Conservation (phyloP, 2,797 vertebrate genomes). For the Tangara arthus region DNA sequence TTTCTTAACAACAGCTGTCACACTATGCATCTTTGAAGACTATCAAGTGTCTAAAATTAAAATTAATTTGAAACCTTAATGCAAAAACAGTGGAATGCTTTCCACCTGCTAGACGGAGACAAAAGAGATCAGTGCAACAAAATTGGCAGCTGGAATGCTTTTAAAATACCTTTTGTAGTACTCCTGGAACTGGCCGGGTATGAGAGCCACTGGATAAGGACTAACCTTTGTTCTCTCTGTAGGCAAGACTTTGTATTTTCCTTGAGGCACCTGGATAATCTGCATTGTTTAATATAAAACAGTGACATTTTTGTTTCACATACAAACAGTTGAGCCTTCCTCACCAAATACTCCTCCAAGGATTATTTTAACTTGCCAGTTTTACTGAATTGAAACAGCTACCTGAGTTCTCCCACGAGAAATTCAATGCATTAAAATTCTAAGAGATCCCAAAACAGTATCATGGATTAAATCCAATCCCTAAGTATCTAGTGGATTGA, state of each 20-base stretch:
- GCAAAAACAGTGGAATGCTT: background rate
- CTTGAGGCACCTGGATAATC: constrained; percentile 98
- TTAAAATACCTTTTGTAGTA: constrained; percentile 94
- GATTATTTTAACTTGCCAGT: background rate
- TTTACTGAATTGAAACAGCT: background rate
- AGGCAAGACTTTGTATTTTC: constrained; percentile 91
- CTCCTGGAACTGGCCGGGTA: constrained; percentile 98
- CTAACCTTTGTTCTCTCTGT: constrained; percentile 91
- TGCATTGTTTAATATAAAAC: constrained; percentile 64
- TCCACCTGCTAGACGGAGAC: background rate
- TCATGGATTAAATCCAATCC: background rate
- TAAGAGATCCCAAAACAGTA: background rate
- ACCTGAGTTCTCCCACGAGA: background rate
- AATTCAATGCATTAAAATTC: background rate
- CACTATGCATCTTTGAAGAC: background rate
- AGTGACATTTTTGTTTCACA: background rate
- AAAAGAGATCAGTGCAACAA: background rate
- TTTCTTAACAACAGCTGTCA: background rate
- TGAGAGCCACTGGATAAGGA: constrained; percentile 96
- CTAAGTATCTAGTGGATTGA: background rate
- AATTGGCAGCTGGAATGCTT: background rate
- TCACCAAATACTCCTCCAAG: background rate
- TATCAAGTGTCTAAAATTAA: background rate
- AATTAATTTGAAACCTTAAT: background rate
- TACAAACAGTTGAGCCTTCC: background rate